phyloP scores from a whole-genome alignment of 2,797 vertebrate species.

The Sparidentex hasta region DNA sequence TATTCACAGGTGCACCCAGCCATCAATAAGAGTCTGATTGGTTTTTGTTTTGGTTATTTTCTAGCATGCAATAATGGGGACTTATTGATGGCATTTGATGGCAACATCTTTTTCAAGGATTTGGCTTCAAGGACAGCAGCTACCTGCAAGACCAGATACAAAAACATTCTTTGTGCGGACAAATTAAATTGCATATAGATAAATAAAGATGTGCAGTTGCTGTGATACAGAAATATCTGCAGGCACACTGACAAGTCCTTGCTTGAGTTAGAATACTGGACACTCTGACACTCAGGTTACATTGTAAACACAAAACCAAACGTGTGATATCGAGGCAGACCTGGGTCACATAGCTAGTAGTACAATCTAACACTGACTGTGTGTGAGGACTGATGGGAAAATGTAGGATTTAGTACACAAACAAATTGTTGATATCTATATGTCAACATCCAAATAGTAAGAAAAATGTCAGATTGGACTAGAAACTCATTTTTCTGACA shows the following conservation, averaged over 20 bases:
- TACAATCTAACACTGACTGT: neutral
- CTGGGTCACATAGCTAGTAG: neutral
- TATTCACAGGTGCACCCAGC: conserved; percentile 32
- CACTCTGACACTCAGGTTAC: conserved; percentile 7
- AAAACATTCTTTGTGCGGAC: neutral
- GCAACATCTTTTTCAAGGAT: conserved; percentile 14
- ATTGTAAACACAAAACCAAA: neutral
- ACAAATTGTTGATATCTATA: neutral
- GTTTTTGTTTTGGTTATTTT: conserved; percentile 39
- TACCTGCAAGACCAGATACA: conserved; percentile 1
- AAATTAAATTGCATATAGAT: conserved; percentile 7
- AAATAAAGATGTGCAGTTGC: neutral
- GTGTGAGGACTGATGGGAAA: neutral
- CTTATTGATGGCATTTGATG: conserved; percentile 29
- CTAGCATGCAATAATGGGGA: conserved; percentile 26
- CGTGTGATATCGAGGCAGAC: neutral
- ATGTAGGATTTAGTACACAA: neutral
- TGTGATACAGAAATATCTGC: neutral
- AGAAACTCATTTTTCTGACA: no score
- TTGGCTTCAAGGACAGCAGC: conserved; percentile 39
- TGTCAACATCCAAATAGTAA: no score
- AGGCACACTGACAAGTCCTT: neutral
- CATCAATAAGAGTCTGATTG: conserved; percentile 35
- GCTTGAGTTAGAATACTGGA: neutral
- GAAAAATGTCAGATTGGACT: no score